Percentiles rank a stretch among this genome's conserved stretches.
Conservation (phyloP, 2,888 invertebrate genomes). For the Gymnoscelis rufifasciata region DNA sequence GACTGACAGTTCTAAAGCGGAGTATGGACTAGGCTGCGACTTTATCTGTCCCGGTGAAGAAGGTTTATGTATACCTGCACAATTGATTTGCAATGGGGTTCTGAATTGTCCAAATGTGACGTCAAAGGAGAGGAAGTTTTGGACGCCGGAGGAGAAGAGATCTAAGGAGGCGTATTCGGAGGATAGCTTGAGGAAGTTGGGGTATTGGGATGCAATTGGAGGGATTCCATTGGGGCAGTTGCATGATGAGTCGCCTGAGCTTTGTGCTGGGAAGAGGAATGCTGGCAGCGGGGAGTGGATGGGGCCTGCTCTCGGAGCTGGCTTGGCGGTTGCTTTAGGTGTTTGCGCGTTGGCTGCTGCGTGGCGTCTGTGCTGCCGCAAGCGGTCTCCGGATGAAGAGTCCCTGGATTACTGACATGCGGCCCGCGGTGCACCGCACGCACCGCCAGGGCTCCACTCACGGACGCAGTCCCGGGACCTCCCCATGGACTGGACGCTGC, state of each 20-base stretch:
- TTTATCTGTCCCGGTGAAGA: constrained; percentile 93
- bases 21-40: constrained; percentile 82
- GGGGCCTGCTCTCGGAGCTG: constrained; percentile 81
- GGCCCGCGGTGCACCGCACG: constrained; percentile 72
- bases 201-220: constrained; percentile 71
- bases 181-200: constrained; percentile 80
- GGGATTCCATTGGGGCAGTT: constrained; percentile 71
- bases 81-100: constrained; percentile 91
- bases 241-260: constrained; percentile 87
- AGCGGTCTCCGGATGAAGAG: constrained; percentile 78
- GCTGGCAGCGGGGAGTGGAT: constrained; percentile 78
- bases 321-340: constrained; percentile 77
- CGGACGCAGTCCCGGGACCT: constrained; percentile 66
- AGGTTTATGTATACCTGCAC: constrained; percentile 89
- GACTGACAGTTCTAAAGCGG: constrained; percentile 78
- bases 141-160: constrained; percentile 69
- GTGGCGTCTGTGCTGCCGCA: constrained; percentile 81
- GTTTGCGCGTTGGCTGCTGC: constrained; percentile 77
- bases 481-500: constrained; percentile 73
- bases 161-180: constrained; percentile 79
- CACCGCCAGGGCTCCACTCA: constrained; percentile 68
- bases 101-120: constrained; percentile 90
- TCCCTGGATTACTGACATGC: constrained; percentile 81
- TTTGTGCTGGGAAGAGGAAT: constrained; percentile 80
- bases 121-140: constrained; percentile 67